phyloP scores from a whole-genome alignment of 2,113 vertebrate species.

The Upupa epops region DNA sequence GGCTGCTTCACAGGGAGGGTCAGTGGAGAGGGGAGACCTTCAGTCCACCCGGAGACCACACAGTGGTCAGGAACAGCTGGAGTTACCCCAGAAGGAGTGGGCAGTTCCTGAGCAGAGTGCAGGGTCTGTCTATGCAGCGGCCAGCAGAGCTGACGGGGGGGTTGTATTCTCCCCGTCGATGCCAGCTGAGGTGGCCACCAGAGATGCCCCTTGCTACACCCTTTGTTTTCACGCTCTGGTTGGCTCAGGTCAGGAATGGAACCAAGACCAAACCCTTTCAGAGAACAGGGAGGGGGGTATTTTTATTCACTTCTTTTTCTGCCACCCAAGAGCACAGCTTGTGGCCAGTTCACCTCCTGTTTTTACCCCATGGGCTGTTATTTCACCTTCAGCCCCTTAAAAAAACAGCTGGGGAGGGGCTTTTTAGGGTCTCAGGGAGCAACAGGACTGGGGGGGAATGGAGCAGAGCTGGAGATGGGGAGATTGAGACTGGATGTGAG shows the following conservation, averaged over 20 bases:
- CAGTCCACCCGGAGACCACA: not conserved
- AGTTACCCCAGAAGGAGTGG: not conserved
- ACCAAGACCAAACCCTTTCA: not conserved
- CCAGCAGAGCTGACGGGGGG: fast-evolving
- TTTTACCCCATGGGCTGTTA: slow-evolving; percentile 15
- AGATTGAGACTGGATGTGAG: too few species aligned
- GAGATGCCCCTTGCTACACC: not conserved
- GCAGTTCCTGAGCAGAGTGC: not conserved
- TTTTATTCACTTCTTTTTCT: not conserved
- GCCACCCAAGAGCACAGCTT: not conserved
- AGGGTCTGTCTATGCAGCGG: fast-evolving
- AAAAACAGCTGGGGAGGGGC: too few species aligned
- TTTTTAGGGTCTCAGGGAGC: too few species aligned
- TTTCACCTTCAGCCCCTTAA: slow-evolving; percentile 42
- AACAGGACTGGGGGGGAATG: too few species aligned
- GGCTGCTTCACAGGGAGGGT: not conserved
- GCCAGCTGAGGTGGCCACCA: not conserved
- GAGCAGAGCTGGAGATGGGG: too few species aligned
- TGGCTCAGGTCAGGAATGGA: not conserved
- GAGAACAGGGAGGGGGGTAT: not conserved
- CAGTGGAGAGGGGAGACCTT: not conserved
- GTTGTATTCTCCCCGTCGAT: not conserved
- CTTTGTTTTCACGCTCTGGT: not conserved
- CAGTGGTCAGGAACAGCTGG: not conserved
- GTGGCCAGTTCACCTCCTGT: not conserved